These are phyloP conservation scores for Cottus gobio DNA, from an alignment of 2,113 vertebrate genomes.

Conservation along the genomic window DNA sequence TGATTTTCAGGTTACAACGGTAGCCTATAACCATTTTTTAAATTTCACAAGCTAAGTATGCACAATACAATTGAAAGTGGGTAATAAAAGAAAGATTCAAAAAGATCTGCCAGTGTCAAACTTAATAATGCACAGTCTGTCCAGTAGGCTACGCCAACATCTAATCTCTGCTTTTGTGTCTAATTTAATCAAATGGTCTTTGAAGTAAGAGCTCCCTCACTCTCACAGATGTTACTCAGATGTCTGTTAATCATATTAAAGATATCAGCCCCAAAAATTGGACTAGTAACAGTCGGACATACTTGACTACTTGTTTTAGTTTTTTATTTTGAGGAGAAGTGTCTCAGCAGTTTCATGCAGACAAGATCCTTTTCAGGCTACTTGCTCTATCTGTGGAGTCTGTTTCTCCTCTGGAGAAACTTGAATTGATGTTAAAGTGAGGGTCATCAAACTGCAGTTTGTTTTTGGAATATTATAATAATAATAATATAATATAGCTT, in stretches of 20 bases:
- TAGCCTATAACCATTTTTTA: no score
- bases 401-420: conserved; percentile 27
- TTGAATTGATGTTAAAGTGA: neutral
- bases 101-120: neutral
- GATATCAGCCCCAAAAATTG: neutral
- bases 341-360: neutral
- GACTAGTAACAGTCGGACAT: neutral
- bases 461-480: neutral
- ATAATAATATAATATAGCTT: no score
- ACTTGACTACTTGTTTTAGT: neutral
- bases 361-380: neutral
- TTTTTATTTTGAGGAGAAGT: no score
- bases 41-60: neutral
- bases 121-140: neutral
- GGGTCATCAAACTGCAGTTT: neutral
- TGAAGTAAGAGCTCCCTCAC: neutral
- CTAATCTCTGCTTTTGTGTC: neutral
- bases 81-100: neutral
- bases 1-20: neutral
- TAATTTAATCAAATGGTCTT: neutral
- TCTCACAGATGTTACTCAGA: neutral
- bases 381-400: conserved; percentile 17
- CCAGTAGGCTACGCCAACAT: neutral
- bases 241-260: neutral
- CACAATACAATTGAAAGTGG: neutral